Percentiles rank a stretch among this genome's conserved stretches.
Evolutionary conservation across 2,888 invertebrate genomes (phyloP).

Genomic region (Opisthograptis luteolata): DNA sequence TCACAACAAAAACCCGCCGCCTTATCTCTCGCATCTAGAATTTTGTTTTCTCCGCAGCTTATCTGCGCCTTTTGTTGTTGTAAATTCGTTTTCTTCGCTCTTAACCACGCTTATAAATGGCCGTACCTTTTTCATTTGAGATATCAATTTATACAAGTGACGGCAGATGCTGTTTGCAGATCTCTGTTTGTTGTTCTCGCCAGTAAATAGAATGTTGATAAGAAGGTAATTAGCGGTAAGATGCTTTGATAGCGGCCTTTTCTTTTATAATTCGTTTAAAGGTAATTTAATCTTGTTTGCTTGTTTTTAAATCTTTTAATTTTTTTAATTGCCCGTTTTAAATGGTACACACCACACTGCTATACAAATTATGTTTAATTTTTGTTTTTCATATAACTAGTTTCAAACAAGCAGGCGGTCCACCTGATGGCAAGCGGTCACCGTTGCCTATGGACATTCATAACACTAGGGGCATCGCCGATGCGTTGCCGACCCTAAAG

Average conservation of each 20-base stretch:
- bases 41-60: conserved; percentile 55
- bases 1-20: conserved; percentile 47
- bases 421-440: too few relatives aligned
- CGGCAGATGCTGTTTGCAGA: conserved; percentile 24
- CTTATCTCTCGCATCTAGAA: conserved; percentile 52
- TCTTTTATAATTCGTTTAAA: conserved; percentile 6
- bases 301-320: too few relatives aligned
- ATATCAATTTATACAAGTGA: conserved; percentile 12
- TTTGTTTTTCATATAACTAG: too few relatives aligned
- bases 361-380: too few relatives aligned
- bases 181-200: conserved; percentile 35
- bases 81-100: conserved; percentile 54
- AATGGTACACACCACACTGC: too few relatives aligned
- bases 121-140: conserved; percentile 20
- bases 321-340: too few relatives aligned
- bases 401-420: too few relatives aligned
- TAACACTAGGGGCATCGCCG: too few relatives aligned
- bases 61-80: conserved; percentile 53
- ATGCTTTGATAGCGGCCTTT: conserved; percentile 3
- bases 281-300: neutral
- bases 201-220: conserved; percentile 37
- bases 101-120: conserved; percentile 38
- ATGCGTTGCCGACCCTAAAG: too few relatives aligned
- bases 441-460: too few relatives aligned
- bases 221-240: conserved; percentile 36